Conservation (phyloP, 2,113 vertebrate genomes). For the Mola mola region DNA sequence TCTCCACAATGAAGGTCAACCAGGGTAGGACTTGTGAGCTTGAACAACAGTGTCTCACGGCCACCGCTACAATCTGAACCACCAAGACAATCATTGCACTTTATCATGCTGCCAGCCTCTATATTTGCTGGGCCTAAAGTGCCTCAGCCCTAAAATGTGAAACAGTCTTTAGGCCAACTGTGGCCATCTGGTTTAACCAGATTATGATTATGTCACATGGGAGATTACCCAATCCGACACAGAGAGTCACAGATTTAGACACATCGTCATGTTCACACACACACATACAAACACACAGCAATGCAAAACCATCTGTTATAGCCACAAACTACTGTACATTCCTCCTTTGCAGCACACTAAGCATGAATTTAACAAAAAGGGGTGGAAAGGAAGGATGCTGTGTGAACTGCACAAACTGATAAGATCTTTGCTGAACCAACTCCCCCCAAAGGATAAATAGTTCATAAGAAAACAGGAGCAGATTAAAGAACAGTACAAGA, state of each 20-base stretch:
- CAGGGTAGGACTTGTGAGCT: conserved; percentile 8
- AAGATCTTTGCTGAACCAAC: conserved; percentile 43
- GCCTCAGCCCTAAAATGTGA: conserved; percentile 30
- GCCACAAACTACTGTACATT: too few species aligned
- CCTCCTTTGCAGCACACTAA: conserved; percentile 38
- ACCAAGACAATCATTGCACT: conserved; percentile 47
- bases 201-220: conserved; percentile 68
- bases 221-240: conserved; percentile 61
- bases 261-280: conserved; percentile 25
- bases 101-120: conserved; percentile 46
- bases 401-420: conserved; percentile 55
- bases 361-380: conserved; percentile 40
- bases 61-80: conserved; percentile 20
- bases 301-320: conserved; percentile 62
- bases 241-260: conserved; percentile 31
- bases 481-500: conserved; percentile 12
- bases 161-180: conserved; percentile 46
- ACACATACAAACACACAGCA: conserved; percentile 7
- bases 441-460: conserved; percentile 39
- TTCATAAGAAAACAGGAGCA: conserved; percentile 2
- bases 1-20: conserved; percentile 13
- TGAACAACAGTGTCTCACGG: conserved; percentile 31
- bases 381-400: conserved; percentile 33
- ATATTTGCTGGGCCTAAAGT: conserved; percentile 31
- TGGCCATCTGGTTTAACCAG: conserved; percentile 61